Base-by-base conservation (phyloP, 2,797 vertebrate genomes). In the Poeciliopsis infans region DNA sequence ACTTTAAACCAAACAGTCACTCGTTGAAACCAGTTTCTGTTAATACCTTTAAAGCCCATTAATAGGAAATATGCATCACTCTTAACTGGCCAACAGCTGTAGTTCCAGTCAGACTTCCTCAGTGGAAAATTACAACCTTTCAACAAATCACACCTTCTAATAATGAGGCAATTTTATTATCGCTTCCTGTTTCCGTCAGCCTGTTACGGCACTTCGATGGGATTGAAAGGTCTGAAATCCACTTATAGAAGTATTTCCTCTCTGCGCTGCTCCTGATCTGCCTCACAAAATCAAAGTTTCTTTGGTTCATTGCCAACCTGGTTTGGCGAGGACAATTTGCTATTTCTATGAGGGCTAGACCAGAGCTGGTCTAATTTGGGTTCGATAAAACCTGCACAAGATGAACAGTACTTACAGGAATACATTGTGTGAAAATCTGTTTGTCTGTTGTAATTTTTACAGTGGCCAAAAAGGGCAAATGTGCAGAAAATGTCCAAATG, bases 21-120 rank as follows among this genome's bases (percentile, higher is more conserved):
- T 73, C 45, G 5, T 39, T 57, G 43, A 79, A 70, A 66, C 15
- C 8, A 47, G 3, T 46, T 41, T 5, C 51, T 64, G 33, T 59
- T 77, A 39, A 55, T 70, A 59, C 53, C 28, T 73, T 0, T 28
- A 47, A 77, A 69, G 51, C 46, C 69, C 36, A 64, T 11, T 46
- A 41, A 18, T 7, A 69, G 66, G 6, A 82, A 74, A 31, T 2
- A 51, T 43, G 7, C 53, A 33, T 75, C 70, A 46, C 3, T 66
- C 39, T 51, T 25, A 46, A 45, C 25, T 43, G 31, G 53, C 41
- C 8, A 59, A 33, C 53, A 74, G 43, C 75, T 80, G 45, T 36
- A 25, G 55, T 16, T 80, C 28, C 41, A 84, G 59, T 69, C 33
- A 72, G 25, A 69, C 2, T 43, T 75, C n/a, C 46, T 36, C 7